These are phyloP conservation scores for Potorous gilbertii DNA, from an alignment of 2,797 vertebrate species.

Conservation along the genomic window DNA sequence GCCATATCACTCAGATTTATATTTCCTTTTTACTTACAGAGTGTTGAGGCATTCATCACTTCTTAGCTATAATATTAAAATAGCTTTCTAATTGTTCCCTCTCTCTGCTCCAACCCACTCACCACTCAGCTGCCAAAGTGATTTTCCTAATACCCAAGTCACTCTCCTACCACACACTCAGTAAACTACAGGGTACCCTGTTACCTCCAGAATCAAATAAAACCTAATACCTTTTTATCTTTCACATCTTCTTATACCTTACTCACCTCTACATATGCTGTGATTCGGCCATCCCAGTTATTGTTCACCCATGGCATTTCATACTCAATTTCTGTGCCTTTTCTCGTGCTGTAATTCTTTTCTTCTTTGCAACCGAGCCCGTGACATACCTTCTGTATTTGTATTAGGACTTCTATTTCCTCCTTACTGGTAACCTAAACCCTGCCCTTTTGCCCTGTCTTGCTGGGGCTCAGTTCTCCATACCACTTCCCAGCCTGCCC, in stretches of 20 bases:
- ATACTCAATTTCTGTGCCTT: neutral
- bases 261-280: neutral
- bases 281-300: neutral
- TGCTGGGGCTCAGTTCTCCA: neutral
- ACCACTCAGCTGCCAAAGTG: neutral
- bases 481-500: neutral
- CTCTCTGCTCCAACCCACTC: too few relatives aligned
- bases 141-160: neutral
- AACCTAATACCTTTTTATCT: neutral
- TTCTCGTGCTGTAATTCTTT: neutral
- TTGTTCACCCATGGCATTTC: neutral
- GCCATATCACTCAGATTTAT: neutral
- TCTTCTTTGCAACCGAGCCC: neutral
- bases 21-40: neutral
- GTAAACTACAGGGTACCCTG: neutral
- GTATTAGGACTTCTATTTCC: neutral
- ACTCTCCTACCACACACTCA: neutral
- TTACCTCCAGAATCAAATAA: neutral
- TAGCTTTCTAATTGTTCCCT: neutral
- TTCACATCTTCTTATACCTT: neutral
- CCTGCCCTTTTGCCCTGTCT: neutral
- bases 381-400: neutral
- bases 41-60: neutral
- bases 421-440: neutral
- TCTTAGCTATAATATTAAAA: neutral